These are phyloP conservation scores for Ptilorrhoa leucosticta DNA, from an alignment of 2,113 vertebrate species.

Conservation along the genomic window DNA sequence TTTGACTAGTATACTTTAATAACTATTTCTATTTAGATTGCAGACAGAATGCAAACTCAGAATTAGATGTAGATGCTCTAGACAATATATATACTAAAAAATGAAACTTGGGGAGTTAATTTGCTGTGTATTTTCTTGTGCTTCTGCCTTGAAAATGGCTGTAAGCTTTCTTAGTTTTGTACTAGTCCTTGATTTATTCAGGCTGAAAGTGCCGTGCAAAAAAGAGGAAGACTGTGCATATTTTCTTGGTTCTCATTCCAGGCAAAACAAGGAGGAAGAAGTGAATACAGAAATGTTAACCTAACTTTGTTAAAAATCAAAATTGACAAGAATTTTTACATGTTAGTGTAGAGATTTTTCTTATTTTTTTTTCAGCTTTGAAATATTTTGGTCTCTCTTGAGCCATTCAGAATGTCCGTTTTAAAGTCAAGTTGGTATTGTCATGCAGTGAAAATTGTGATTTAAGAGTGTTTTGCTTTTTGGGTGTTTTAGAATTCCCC, in stretches of 20 bases:
- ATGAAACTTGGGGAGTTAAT: not conserved
- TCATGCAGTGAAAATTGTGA: not conserved
- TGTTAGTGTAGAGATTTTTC: not conserved
- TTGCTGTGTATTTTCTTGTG: not conserved
- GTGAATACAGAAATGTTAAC: not conserved
- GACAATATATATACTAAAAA: not conserved
- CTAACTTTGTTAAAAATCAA: not conserved
- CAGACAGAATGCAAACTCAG: not conserved
- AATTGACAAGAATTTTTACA: not conserved
- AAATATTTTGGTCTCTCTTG: not conserved
- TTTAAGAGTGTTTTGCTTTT: not conserved
- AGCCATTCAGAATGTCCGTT: not conserved
- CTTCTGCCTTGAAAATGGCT: not conserved
- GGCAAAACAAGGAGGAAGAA: not conserved
- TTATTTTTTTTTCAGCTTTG: not conserved
- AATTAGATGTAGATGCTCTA: not conserved
- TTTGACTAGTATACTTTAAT: not conserved
- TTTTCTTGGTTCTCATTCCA: conserved; percentile 12
- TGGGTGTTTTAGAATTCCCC: not conserved
- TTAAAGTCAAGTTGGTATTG: not conserved
- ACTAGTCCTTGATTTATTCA: not conserved
- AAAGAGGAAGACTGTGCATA: not conserved
- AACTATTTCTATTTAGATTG: not conserved
- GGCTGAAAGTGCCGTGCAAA: not conserved
- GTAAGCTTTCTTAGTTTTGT: not conserved